Base-by-base conservation (phyloP, 2,113 vertebrate species). In the Leucopsar rothschildi region DNA sequence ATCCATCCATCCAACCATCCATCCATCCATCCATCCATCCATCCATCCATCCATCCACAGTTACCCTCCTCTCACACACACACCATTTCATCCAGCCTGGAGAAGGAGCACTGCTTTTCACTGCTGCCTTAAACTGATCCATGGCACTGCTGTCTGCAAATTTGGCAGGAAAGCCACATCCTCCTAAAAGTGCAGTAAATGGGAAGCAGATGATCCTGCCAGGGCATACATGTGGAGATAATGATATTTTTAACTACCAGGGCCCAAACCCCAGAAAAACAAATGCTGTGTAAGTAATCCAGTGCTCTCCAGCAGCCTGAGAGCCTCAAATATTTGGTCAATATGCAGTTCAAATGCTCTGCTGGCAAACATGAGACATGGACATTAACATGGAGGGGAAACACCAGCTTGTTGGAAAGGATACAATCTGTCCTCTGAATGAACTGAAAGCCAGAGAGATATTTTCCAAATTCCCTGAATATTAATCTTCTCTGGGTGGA, bases 401-500 rank as follows among this genome's bases (percentile, higher is more conserved):
- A 52, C 22, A 61, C 33, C 28, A 77, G 37, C 15, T 59, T 33
- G 3, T 18, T 53, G 65, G 19, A 56, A 79, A 1, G 5, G 23
- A 49, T 61, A 49, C 0, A 2, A 55, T 40, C 68, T 93, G 81
- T 20, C 88, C 90, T 81, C 42, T 47, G 64, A 45, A 76, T 72
- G 83, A 95, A 94, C 87, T 39, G n/a, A 93, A 61, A 91, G 24
- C 4, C 35, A 78, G 76, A 6, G 64, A 82, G 72, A 71, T 88
- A 47, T 94, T 94, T 90, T 72, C 55, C 24, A 80, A 49, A 83
- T 20, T 87, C 63, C 25, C 49, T 96, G 83, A 94, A 95, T 96
- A 97, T 96, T 95, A 87, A 96, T 83, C 15, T 75, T 84, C 24
- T 37, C 64, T 55, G 81, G n/a, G 52, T 93, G 49, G 66, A 93